Percentiles rank a stretch among this genome's conserved stretches.
Conservation (phyloP, 2,888 invertebrate genomes). For the Cheiracanthium punctorium region DNA sequence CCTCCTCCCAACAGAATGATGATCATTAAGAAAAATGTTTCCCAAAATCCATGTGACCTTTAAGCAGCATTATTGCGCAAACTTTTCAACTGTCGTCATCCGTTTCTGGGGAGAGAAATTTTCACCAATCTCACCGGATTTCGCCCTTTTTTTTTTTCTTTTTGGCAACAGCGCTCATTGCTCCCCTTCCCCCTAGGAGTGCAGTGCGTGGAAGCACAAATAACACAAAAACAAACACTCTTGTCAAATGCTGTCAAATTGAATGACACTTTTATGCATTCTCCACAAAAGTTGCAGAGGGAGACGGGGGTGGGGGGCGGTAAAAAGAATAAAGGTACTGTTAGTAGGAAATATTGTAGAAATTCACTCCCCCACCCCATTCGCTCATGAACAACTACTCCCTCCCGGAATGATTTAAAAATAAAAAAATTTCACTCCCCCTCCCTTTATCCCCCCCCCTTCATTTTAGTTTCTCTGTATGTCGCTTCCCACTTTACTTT, state of each 20-base stretch:
- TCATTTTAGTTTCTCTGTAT: not conserved
- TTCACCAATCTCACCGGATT: too few species aligned
- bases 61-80: too few species aligned
- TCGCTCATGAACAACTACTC: not conserved
- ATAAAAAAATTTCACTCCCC: not conserved
- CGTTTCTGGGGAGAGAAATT: too few species aligned
- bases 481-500: not conserved
- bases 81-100: too few species aligned
- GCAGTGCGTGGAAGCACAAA: too few species aligned
- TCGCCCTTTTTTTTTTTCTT: too few species aligned
- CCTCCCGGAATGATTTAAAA: not conserved
- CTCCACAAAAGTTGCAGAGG: not conserved
- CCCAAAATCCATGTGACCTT: too few species aligned
- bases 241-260: not conserved
- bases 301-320: conserved; percentile 1
- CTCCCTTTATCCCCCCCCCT: not conserved
- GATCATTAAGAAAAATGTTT: too few species aligned
- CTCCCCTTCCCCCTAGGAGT: too few species aligned
- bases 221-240: not conserved
- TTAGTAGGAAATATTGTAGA: not conserved
- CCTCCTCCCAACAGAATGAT: too few species aligned
- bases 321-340: conserved; percentile 36
- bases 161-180: too few species aligned
- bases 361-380: not conserved
- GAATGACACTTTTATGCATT: not conserved